Percentiles rank a stretch among this genome's conserved stretches.
These are phyloP conservation scores for Drosophila longiperda DNA, from an alignment of 2,888 invertebrate genomes.

Conservation along the genomic window DNA sequence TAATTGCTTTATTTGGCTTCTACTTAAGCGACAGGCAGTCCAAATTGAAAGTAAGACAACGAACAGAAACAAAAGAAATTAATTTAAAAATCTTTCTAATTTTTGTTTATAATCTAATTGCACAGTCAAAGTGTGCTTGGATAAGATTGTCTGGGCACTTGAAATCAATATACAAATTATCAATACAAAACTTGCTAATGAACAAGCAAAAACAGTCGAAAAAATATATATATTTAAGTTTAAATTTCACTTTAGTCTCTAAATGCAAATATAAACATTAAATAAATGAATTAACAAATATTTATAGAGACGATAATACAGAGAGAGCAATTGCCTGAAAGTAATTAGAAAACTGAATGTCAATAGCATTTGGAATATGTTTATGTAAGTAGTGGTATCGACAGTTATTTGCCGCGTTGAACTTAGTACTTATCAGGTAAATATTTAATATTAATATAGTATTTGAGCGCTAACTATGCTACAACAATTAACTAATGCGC, in stretches of 20 bases:
- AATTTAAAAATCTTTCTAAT: constrained; percentile 24
- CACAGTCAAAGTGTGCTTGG: constrained; percentile 38
- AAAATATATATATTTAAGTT: background rate
- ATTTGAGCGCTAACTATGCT: constrained; percentile 52
- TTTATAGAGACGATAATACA: constrained; percentile 1
- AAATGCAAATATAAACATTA: background rate
- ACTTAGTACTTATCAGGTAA: constrained; percentile 27
- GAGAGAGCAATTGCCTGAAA: background rate
- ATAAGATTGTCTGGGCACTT: constrained; percentile 66
- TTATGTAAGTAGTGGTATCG: constrained; percentile 12
- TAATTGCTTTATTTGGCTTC: constrained; percentile 48
- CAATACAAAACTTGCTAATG: background rate
- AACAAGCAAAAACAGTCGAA: background rate
- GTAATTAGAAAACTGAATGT: constrained; percentile 35
- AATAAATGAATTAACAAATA: background rate
- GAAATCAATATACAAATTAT: constrained; percentile 23
- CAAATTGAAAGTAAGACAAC: constrained; percentile 33
- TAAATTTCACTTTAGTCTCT: background rate
- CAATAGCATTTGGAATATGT: constrained; percentile 17
- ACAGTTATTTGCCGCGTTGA: constrained; percentile 18
- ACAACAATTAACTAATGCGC: constrained; percentile 56
- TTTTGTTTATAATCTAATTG: constrained; percentile 35
- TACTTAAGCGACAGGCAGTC: constrained; percentile 16
- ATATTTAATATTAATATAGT: constrained; percentile 26
- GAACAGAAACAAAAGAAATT: constrained; percentile 8